A percentile compares a stretch with the other conserved stretches of the same genome.
These are phyloP conservation scores for Malurus splendens DNA, from an alignment of 2,797 vertebrate genomes.

Conservation along the genomic window DNA sequence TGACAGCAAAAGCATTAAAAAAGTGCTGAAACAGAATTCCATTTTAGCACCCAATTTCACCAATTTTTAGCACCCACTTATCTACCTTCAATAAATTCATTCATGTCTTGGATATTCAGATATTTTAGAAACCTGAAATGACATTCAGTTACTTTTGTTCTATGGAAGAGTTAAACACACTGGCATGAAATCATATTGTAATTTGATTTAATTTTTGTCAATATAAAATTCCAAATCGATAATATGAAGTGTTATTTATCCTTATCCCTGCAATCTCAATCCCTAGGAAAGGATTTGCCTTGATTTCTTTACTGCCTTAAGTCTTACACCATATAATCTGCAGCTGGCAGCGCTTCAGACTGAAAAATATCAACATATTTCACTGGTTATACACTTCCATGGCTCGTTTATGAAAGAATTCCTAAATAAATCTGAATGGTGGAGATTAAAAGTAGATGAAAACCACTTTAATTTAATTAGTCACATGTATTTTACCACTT, in stretches of 20 bases:
- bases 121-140: neutral
- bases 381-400: neutral
- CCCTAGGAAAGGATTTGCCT: neutral
- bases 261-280: neutral
- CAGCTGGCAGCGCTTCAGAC: neutral
- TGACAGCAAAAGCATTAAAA: neutral
- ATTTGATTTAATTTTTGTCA: neutral
- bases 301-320: neutral
- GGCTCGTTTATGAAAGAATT: neutral
- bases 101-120: neutral
- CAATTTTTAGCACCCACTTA: neutral
- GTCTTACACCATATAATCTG: neutral
- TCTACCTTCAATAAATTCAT: neutral
- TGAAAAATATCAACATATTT: neutral
- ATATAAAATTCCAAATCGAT: neutral
- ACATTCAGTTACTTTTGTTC: neutral
- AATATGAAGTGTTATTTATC: neutral
- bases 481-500: neutral
- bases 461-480: conserved; percentile 24
- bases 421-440: neutral
- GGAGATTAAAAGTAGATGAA: neutral
- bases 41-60: neutral
- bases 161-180: neutral
- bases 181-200: neutral
- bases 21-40: neutral